These are phyloP conservation scores for Halichoeres trimaculatus DNA, from an alignment of 2,113 vertebrate species.

Conservation along the genomic window DNA sequence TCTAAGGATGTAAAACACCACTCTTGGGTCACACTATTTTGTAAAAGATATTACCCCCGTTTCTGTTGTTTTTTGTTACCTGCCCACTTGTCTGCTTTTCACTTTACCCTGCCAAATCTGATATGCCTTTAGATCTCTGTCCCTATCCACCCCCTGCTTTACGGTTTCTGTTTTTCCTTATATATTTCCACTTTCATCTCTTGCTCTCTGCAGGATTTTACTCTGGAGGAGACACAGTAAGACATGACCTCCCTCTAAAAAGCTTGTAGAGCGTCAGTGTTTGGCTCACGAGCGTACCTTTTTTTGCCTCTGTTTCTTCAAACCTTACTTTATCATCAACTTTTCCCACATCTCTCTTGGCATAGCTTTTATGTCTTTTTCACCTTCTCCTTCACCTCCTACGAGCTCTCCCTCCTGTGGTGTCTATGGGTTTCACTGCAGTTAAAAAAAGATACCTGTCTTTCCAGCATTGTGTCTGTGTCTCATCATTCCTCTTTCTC, in stretches of 20 bases:
- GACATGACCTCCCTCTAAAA: slow-evolving; percentile 41
- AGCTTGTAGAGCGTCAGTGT: slow-evolving; percentile 35
- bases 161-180: slow-evolving; percentile 28
- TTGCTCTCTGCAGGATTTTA: slow-evolving; percentile 20
- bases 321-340: slow-evolving; percentile 36
- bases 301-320: slow-evolving; percentile 25
- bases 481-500: slow-evolving; percentile 1
- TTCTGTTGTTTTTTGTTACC: slow-evolving; percentile 36
- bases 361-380: slow-evolving; percentile 35
- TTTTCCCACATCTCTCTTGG: slow-evolving; percentile 24
- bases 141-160: slow-evolving; percentile 25
- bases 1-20: slow-evolving; percentile 14
- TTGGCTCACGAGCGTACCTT: slow-evolving; percentile 25
- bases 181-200: slow-evolving; percentile 34
- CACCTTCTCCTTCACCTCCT: slow-evolving; percentile 25
- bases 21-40: slow-evolving; percentile 13
- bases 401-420: not conserved
- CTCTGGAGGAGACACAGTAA: slow-evolving; percentile 39
- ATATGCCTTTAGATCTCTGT: slow-evolving; percentile 43
- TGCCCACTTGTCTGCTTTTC: slow-evolving; percentile 12
- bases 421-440: not conserved
- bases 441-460: slow-evolving; percentile 11
- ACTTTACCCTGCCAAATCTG: slow-evolving; percentile 31
- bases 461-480: slow-evolving; percentile 9
- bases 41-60: not conserved